Conservation (phyloP, 2,888 invertebrate genomes). For the Thymelicus acteon region DNA sequence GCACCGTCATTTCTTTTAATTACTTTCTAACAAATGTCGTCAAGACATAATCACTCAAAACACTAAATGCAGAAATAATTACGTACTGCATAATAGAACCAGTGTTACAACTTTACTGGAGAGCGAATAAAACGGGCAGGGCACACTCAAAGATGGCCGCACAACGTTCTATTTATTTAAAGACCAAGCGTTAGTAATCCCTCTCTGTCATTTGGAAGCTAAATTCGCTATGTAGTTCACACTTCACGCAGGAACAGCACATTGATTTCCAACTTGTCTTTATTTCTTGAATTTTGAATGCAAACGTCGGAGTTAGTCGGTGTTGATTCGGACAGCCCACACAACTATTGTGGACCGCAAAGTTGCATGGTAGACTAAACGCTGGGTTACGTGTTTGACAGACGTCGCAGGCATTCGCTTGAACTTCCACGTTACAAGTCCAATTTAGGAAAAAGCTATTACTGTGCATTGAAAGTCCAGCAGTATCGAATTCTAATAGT, state of each 20-base stretch:
- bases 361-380: constrained; percentile 36
- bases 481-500: background rate
- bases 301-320: constrained; percentile 65
- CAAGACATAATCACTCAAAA: constrained; percentile 39
- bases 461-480: background rate
- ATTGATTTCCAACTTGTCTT: constrained; percentile 63
- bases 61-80: constrained; percentile 23
- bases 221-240: constrained; percentile 57
- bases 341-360: constrained; percentile 55
- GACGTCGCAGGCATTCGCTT: constrained; percentile 35
- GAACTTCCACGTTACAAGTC: constrained; percentile 26
- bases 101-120: constrained; percentile 17
- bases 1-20: too few species aligned
- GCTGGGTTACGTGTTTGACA: constrained; percentile 38
- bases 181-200: constrained; percentile 53
- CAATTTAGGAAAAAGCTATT: constrained; percentile 5
- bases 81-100: constrained; percentile 29
- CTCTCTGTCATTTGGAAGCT: constrained; percentile 58
- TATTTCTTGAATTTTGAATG: constrained; percentile 75
- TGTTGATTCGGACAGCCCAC: constrained; percentile 66
- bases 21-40: constrained; percentile 18
- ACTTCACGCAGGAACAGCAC: constrained; percentile 59
- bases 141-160: constrained; percentile 41
- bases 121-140: constrained; percentile 35
- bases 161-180: constrained; percentile 58